Base-by-base conservation (phyloP, 2,797 vertebrate species). In the Phoxinus dragarum region DNA sequence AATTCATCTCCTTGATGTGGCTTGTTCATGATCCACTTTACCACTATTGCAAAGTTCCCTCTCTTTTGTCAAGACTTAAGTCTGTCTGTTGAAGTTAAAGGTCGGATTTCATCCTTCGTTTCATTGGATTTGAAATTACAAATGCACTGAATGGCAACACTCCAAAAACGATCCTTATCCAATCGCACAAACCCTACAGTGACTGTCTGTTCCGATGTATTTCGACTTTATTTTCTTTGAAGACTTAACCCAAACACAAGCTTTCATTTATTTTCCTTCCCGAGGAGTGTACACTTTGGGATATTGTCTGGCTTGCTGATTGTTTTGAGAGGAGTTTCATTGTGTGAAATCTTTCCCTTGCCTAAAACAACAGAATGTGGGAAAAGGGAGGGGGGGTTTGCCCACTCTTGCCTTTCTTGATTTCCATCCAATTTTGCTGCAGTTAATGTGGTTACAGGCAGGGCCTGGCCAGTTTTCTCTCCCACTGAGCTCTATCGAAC, bases 261-360 rank as follows among this genome's bases (percentile, higher is more conserved):
- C 91, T 92, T 93, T 91, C 82, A 92, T 94, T 95, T 93, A 93
- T 94, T 94, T 94, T 94, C 90, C 92, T 94, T 93, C 42, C 78
- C 90, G 90, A 90, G 91, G 92, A 93, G 90, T 91, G 85, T 93
- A 92, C 93, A 93, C 91, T 94, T 88, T 92, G 88, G 93, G 92
- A 94, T 93, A 93, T 94, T 94, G 92, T 92, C 91, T 94, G 93
- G 93, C 91, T 80, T 82, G 23, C 75, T 84, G 89, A 92, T 90
- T 94, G 92, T 94, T 94, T 93, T 82, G 72, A 90, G 84, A 89
- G 64, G 59, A 64, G 54, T 87, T 89, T 89, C 76, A 67, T 81
- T 84, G 90, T 93, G 91, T 90, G 89, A 91, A 91, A 90, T 86
- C 64, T 34, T 69, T 89, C 78, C 54, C 73, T 80, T 85, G 86